A percentile compares a stretch with the other conserved stretches of the same genome.
Conservation (phyloP, 1,140 invertebrate species). For the Bombus superbus region DNA sequence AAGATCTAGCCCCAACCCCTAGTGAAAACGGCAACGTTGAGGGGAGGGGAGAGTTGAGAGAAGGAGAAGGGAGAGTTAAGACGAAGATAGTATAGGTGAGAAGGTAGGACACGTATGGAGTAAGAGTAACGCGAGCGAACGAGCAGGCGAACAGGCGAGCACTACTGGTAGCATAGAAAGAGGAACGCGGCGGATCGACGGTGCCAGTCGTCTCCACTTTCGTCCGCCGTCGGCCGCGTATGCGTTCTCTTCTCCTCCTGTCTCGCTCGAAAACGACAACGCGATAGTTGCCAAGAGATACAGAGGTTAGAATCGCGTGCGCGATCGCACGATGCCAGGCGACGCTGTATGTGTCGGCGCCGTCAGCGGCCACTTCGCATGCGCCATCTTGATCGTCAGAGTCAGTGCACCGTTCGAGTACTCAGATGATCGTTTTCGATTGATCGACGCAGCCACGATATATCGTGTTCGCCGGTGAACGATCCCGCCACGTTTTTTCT, state of each 20-base stretch:
- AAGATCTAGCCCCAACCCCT: conserved; percentile 3
- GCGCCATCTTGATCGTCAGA: conserved; percentile 46
- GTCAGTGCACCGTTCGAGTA: conserved; percentile 18
- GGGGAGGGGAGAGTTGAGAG: not conserved
- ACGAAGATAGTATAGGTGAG: conserved; percentile 59
- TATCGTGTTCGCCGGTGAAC: conserved; percentile 33
- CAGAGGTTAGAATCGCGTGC: conserved; percentile 23
- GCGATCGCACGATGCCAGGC: conserved; percentile 1
- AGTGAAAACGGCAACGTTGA: not conserved
- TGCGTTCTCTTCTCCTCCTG: not conserved
- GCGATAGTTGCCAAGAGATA: not conserved
- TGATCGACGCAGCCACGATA: conserved; percentile 26
- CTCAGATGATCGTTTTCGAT: conserved; percentile 18
- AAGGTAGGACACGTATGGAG: conserved; percentile 61
- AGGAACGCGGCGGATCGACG: conserved; percentile 53
- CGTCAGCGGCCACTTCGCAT: not conserved
- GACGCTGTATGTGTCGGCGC: conserved; percentile 10
- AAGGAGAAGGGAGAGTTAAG: conserved; percentile 42
- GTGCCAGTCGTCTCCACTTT: conserved; percentile 62
- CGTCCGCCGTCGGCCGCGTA: not conserved
- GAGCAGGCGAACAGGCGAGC: not conserved
- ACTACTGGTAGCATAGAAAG: conserved; percentile 57
- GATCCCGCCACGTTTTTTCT: not conserved
- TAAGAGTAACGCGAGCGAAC: conserved; percentile 44
- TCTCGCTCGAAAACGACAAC: not conserved